phyloP scores from a whole-genome alignment of 2,797 vertebrate genomes.

The Choloepus didactylus region DNA sequence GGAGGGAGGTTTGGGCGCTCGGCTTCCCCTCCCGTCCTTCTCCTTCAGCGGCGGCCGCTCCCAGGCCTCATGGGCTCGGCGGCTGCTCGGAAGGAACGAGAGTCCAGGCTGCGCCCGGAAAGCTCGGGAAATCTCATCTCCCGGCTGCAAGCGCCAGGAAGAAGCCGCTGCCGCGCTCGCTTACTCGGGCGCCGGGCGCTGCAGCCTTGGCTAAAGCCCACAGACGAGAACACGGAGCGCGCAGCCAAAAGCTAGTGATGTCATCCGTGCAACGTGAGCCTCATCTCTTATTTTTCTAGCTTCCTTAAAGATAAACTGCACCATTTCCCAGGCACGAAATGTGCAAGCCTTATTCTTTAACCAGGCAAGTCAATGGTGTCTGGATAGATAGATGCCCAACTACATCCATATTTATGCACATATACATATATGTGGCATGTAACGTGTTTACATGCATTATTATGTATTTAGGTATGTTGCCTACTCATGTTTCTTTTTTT shows the following conservation, averaged over 20 bases:
- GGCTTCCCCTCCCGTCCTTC: slow-evolving; percentile 77
- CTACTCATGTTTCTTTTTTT: slow-evolving; percentile 29
- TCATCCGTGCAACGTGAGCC: slow-evolving; percentile 94
- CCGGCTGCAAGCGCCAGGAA: slow-evolving; percentile 82
- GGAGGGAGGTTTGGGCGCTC: slow-evolving; percentile 63
- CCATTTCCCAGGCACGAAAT: slow-evolving; percentile 85
- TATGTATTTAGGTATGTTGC: slow-evolving; percentile 56
- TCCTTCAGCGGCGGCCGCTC: slow-evolving; percentile 80
- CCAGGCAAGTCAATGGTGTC: slow-evolving; percentile 80
- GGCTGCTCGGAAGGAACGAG: slow-evolving; percentile 72
- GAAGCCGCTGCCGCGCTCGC: slow-evolving; percentile 82
- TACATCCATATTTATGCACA: slow-evolving; percentile 76
- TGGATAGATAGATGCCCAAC: slow-evolving; percentile 57
- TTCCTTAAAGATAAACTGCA: slow-evolving; percentile 94
- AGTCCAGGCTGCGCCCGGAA: slow-evolving; percentile 81
- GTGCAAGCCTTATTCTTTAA: slow-evolving; percentile 80
- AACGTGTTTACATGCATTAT: slow-evolving; percentile 62
- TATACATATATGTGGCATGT: slow-evolving; percentile 77
- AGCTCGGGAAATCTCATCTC: slow-evolving; percentile 84
- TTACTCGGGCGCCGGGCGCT: slow-evolving; percentile 88
- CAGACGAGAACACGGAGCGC: slow-evolving; percentile 88
- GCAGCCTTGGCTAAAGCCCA: slow-evolving; percentile 90
- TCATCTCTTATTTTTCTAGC: slow-evolving; percentile 93
- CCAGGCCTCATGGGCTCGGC: slow-evolving; percentile 74
- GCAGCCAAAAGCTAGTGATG: slow-evolving; percentile 93